Evolutionary conservation across 2,888 invertebrate genomes (phyloP), one percentile per base, ranked within the genome.

Genomic region (Lampropteryx suffumata): DNA sequence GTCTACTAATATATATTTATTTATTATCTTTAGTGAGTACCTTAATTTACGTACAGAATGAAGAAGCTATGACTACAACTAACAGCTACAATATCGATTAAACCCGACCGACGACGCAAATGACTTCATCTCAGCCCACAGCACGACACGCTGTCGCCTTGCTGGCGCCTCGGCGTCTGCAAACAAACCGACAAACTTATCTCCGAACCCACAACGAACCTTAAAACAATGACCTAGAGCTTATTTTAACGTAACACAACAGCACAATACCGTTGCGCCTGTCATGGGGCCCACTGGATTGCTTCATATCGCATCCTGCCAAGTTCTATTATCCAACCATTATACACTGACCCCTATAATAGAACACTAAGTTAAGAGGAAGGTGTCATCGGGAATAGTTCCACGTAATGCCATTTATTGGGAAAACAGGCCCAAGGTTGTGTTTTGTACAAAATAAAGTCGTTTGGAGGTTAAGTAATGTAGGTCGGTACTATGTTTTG

Each of bases 291-390:
- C 58, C 57, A 55, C 62, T 69, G 67, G 56, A 75, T 78, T 75
- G 61, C 80, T 77, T 81, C 79, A 79, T 67, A 40, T 59, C 56
- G 65, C 60, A 61, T 69, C 69, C 69, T 76, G 73, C 71, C 73
- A 77, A 72, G 70, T 71, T 67, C 64, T 54, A 11, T 35, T 50
- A 60, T 39, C 14, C 29, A 52, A 56, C 77, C 73, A 77, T 46
- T 63, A 50, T 69, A 71, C 37, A 17, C 41, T 65, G 77, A 53
- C 27, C 78, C 57, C 48, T 30, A 27, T 44, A 53, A 43, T 43
- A 37, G 39, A 48, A 43, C 21, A 35, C 55, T 28, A 28, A 28
- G 52, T 42, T 42, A 47, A 50, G 57, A 33, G 42, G 27, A 14
- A 52, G 27, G 65, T 66, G 44, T 66, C 66, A 57, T 46, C 21